phyloP scores from a whole-genome alignment of 92 coral and sea anemone genomes.

The Chrysogorgia sp. region DNA sequence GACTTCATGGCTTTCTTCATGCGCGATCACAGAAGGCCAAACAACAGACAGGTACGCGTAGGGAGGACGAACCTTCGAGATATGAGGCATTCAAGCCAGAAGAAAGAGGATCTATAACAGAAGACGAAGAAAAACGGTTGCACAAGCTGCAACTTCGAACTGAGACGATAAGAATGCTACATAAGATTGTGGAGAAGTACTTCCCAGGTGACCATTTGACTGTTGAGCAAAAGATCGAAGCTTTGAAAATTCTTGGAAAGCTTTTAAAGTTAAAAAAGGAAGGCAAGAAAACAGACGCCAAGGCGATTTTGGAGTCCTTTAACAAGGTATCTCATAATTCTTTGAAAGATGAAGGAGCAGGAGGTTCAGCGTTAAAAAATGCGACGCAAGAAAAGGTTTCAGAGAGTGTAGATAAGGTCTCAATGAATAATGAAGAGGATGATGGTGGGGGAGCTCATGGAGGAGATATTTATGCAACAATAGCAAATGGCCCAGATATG shows the following conservation, averaged over 20 bases:
- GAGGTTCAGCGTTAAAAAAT: neutral
- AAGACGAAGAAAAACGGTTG: neutral
- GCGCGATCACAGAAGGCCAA: slow-evolving; percentile 7
- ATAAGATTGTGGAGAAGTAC: slow-evolving; percentile 35
- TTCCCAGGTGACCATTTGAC: slow-evolving; percentile 40
- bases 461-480: slow-evolving; percentile 36
- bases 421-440: neutral
- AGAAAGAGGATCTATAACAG: neutral
- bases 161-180: slow-evolving; percentile 45
- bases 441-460: neutral
- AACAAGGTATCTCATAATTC: neutral
- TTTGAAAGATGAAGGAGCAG: neutral
- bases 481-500: slow-evolving; percentile 43
- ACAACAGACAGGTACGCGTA: neutral
- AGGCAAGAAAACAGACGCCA: slow-evolving; percentile 25
- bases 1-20: slow-evolving; percentile 37
- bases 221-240: slow-evolving; percentile 39
- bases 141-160: slow-evolving; percentile 32
- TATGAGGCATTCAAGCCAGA: neutral
- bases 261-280: slow-evolving; percentile 33
- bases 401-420: neutral
- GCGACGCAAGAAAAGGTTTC: neutral
- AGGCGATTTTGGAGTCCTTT: slow-evolving; percentile 1
- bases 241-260: slow-evolving; percentile 37
- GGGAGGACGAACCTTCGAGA: neutral